Conservation (phyloP, 2,797 vertebrate genomes). For the Coilia nasus region DNA sequence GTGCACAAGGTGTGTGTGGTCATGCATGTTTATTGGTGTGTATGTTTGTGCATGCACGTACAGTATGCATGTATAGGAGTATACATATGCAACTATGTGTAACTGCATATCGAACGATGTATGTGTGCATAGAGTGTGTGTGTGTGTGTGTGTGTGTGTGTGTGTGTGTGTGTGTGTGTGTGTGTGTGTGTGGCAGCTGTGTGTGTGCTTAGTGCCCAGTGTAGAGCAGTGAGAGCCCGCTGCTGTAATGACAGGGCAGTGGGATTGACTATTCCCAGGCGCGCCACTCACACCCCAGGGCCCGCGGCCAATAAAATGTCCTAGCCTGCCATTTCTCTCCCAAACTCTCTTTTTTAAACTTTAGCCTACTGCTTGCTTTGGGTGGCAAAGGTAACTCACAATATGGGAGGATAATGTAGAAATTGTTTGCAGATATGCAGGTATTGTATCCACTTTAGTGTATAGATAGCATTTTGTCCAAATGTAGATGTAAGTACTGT, state of each 20-base stretch:
- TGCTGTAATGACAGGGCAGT: background rate
- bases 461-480: background rate
- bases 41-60: constrained; percentile 33
- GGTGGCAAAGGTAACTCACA: background rate
- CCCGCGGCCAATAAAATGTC: background rate
- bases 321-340: background rate
- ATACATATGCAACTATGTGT: background rate
- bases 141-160: background rate
- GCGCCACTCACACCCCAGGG: background rate
- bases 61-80: background rate
- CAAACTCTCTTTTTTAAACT: constrained; percentile 15
- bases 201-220: background rate
- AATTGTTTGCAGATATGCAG: background rate
- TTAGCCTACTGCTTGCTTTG: background rate
- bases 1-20: too few relatives aligned
- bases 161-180: background rate
- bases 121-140: background rate
- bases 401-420: background rate
- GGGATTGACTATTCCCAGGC: background rate
- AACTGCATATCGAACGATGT: background rate
- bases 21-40: too few relatives aligned
- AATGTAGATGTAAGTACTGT: background rate
- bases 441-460: background rate
- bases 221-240: background rate
- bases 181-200: background rate